These are phyloP conservation scores for Ptiloglossa arizonensis DNA, from an alignment of 1,140 invertebrate genomes.

Conservation along the genomic window DNA sequence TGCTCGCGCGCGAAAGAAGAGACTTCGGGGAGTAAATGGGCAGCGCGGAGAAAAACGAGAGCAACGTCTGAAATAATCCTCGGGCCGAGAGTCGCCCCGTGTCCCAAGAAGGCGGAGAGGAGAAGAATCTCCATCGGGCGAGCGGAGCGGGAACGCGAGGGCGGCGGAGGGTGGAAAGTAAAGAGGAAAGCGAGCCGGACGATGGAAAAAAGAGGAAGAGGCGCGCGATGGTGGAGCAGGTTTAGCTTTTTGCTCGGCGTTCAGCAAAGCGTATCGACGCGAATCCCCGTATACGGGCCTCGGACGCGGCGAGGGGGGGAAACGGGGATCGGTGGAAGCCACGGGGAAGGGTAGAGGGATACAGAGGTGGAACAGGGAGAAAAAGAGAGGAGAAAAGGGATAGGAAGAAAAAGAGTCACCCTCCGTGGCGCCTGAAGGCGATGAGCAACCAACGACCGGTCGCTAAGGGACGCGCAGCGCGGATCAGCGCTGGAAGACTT, in stretches of 20 bases:
- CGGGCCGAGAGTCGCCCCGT: not conserved
- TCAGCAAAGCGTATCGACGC: constrained; percentile 68
- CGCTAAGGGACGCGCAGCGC: constrained; percentile 60
- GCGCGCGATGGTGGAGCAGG: constrained; percentile 61
- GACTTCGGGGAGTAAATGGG: not conserved
- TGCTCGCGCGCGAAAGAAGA: not conserved
- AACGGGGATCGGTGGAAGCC: constrained; percentile 7
- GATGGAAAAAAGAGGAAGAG: constrained; percentile 62
- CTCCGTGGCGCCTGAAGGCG: constrained; percentile 65
- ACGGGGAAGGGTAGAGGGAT: constrained; percentile 14
- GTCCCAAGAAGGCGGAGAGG: constrained; percentile 14
- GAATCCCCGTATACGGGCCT: constrained; percentile 75
- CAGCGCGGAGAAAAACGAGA: not conserved
- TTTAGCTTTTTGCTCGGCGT: constrained; percentile 74
- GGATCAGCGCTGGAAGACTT: constrained; percentile 59
- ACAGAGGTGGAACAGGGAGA: constrained; percentile 1
- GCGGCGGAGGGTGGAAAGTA: constrained; percentile 37
- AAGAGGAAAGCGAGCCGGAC: constrained; percentile 20
- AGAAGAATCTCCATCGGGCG: not conserved
- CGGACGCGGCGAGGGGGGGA: constrained; percentile 14
- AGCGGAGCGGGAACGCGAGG: not conserved
- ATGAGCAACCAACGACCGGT: constrained; percentile 67
- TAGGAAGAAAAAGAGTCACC: constrained; percentile 70
- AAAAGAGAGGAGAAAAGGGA: constrained; percentile 25
- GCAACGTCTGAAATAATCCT: constrained; percentile 21